Percentiles rank a stretch among this genome's conserved stretches.
phyloP scores from a whole-genome alignment of 2,797 vertebrate species.

The Sebastes diaconus region DNA sequence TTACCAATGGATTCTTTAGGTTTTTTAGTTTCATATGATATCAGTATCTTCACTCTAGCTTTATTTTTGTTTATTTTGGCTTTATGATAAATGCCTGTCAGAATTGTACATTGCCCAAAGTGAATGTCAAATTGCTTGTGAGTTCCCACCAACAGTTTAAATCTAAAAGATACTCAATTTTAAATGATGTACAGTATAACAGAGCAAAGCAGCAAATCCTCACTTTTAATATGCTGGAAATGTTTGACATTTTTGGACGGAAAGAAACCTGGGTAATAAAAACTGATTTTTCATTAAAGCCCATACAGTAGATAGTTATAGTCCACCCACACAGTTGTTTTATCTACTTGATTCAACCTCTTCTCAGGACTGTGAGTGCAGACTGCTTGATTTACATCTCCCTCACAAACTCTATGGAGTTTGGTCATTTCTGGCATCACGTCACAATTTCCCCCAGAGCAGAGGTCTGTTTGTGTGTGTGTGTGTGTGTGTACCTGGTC shows the following conservation, averaged over 20 bases:
- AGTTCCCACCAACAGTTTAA: neutral
- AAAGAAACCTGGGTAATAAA: neutral
- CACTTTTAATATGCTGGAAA: neutral
- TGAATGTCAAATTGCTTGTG: neutral
- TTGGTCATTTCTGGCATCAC: neutral
- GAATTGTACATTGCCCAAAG: neutral
- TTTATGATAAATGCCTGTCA: neutral
- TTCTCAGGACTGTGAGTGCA: neutral
- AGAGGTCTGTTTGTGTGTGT: neutral
- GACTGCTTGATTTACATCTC: neutral
- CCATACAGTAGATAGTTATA: neutral
- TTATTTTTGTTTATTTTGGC: neutral
- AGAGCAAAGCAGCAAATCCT: neutral
- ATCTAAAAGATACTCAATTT: neutral
- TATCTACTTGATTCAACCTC: neutral
- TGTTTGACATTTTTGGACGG: neutral
- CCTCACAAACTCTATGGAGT: neutral
- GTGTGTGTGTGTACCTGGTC: conserved; percentile 83
- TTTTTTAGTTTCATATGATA: rapidly evolving
- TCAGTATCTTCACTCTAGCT: no score
- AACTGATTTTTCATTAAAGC: neutral
- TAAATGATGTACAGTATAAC: neutral
- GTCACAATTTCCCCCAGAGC: neutral
- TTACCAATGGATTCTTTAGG: no score
- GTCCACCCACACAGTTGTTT: neutral